Base-by-base conservation (phyloP, 2,888 invertebrate genomes). In the Catotricha subobsoleta region DNA sequence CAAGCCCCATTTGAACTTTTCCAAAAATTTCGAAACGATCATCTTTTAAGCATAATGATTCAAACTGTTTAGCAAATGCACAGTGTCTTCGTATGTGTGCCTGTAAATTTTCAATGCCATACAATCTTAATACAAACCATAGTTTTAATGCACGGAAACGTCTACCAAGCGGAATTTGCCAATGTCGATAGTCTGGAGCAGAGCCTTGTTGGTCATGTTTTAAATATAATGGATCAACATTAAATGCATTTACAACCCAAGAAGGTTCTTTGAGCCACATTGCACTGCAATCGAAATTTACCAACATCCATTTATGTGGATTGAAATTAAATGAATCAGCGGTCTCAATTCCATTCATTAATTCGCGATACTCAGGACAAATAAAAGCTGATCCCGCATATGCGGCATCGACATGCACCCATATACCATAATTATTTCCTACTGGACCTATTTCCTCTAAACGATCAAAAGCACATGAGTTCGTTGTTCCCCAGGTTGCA, bases 221-320 rank as follows among this genome's bases (percentile, higher is more conserved):
- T 46, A 98, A 67, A 55, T 98, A 98, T 0, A 95, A 67, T 0
- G 97, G 97, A 62, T 98, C 95, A 0, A 98, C 95, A 50, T 92
- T 95, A 61, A 98, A 87, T 0, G 97, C 94, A 52, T 91, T 82
- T 1, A 94, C 83, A 42, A 98, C 73, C 69, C 86, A 83, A 38
- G 79, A 73, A 46, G 87, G 86, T 54, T 87, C 76, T 54, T 84
- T 87, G 3, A 88, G 67, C 97, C 97, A 98, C 84, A 98, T 82
- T 1, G 95, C 80, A 10, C 97, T 97, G 58, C 97, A 98, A 62
- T 98, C 98, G 53, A 97, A 98, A 62, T 92, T 97, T n/a, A 97
- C 90, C 49, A 97, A 63, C 74, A 98, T 67, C 97, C 97, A 99
- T 64, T 99, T 98, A 63, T 97, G 97, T 0, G 98, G 97, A 59